A percentile compares a stretch with the other conserved stretches of the same genome.
phyloP scores from a whole-genome alignment of 2,797 vertebrate species.

The Sebastes elongatus region DNA sequence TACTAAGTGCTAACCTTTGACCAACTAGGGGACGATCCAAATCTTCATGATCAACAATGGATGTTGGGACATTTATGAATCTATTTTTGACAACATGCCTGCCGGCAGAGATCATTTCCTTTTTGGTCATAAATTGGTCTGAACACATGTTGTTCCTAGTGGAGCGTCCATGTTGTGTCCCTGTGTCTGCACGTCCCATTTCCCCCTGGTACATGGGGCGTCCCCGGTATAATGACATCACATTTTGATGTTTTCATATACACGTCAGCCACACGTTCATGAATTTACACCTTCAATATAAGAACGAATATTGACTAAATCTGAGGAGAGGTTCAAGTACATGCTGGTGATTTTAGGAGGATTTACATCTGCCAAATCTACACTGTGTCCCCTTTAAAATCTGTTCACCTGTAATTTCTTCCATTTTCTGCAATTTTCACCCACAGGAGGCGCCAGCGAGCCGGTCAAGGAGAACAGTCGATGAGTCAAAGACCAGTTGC shows the following conservation, averaged over 20 bases:
- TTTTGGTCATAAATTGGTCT: conserved; percentile 48
- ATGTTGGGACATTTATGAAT: conserved; percentile 20
- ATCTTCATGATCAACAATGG: conserved; percentile 46
- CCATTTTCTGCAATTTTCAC: conserved; percentile 2
- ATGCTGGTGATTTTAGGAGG: background rate
- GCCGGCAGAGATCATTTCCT: conserved; percentile 58
- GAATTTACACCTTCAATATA: background rate
- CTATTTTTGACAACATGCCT: conserved; percentile 68
- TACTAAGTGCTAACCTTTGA: conserved; percentile 52
- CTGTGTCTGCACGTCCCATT: background rate
- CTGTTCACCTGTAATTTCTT: background rate
- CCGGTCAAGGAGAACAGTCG: conserved; percentile 73
- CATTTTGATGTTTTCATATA: conserved; percentile 1
- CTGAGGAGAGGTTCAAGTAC: background rate
- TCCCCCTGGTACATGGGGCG: background rate
- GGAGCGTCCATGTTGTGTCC: conserved; percentile 17
- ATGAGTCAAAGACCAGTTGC: conserved; percentile 84
- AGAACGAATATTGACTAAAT: background rate
- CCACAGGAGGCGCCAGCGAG: conserved; percentile 69
- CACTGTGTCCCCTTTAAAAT: background rate
- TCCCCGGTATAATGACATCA: background rate
- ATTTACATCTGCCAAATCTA: background rate
- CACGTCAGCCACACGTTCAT: background rate
- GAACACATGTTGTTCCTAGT: conserved; percentile 70
- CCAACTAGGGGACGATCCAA: conserved; percentile 17